Evolutionary conservation across 2,797 vertebrate species (phyloP), one percentile per base, ranked within the genome.

Genomic region (Tenualosa ilisha): DNA sequence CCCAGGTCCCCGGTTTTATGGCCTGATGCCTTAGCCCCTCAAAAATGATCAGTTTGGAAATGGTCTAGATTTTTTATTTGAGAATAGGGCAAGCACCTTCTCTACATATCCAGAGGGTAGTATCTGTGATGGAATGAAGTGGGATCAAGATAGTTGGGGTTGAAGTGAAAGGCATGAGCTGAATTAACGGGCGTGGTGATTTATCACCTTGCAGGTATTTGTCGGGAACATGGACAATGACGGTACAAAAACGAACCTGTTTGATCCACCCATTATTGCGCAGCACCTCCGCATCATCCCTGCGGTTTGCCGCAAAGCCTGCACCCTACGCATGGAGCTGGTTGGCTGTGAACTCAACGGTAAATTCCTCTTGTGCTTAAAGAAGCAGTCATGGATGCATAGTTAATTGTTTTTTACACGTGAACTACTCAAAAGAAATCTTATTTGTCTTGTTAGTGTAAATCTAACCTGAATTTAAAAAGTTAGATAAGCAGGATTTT

Each of bases 341-440:
- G 96, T 98, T 40, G 98, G 98, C 95, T 99, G 98, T 0, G 98
- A 99, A 90, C 91, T 98, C 90, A 97, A 96, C 0, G 98, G 98
- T 99, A 97, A 96, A 92, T 49, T 59, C 15, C 40, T 79, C 5
- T 46, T 40, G 46, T 79, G 8, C 7, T 43, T 22, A 22, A 22
- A 37, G 13, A 3, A 75, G 15, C 13, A 20, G 26, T 72, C 40
- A 86, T 40, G 51, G 51, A 13, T 54, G 51, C 51, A 54, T 15
- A 54, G 51, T 54, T 54, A 12, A 54, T 54, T 54, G 13, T 17
- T 20, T 54, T 54, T 54, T 15, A 17, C 15, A 17, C 0, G 6
- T 17, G 56, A 22, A 22, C 56, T 22, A 59, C 20, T 59, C 22
- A 31, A 65, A 24, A 26, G 24, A 8, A 65, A 65, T 65, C 63